These are phyloP conservation scores for Caradrina clavipalpis DNA, from an alignment of 2,888 invertebrate genomes.

Conservation along the genomic window DNA sequence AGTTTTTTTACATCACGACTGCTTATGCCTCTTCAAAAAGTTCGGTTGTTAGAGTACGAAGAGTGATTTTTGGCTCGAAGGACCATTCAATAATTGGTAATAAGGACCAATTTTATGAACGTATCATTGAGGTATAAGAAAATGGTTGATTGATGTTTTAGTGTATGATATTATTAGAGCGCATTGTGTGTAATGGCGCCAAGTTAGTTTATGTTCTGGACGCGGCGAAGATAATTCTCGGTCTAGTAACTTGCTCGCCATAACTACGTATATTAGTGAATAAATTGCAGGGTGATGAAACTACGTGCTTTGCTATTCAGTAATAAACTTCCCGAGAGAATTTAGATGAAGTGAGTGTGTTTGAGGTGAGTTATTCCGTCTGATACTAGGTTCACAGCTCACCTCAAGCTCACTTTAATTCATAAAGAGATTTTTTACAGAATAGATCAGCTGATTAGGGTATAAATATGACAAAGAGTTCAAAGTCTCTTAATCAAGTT, in stretches of 20 bases:
- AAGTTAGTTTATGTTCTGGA: not conserved
- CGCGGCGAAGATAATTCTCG: not conserved
- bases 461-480: no score
- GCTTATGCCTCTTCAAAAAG: constrained; percentile 19
- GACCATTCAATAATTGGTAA: not conserved
- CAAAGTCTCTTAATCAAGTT: not conserved
- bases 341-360: no score
- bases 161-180: not conserved
- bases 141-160: not conserved
- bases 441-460: no score
- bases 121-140: not conserved
- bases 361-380: no score
- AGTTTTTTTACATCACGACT: constrained; percentile 40
- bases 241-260: not conserved
- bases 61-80: not conserved
- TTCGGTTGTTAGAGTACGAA: not conserved
- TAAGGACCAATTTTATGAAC: not conserved
- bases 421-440: no score
- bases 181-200: not conserved
- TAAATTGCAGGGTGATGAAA: not conserved
- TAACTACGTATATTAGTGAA: not conserved
- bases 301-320: no score
- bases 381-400: no score
- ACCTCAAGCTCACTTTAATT: no score
- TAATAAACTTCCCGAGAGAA: no score